These are phyloP conservation scores for Leptobrachium ailaonicum DNA, from an alignment of 2,113 vertebrate genomes.

Conservation along the genomic window DNA sequence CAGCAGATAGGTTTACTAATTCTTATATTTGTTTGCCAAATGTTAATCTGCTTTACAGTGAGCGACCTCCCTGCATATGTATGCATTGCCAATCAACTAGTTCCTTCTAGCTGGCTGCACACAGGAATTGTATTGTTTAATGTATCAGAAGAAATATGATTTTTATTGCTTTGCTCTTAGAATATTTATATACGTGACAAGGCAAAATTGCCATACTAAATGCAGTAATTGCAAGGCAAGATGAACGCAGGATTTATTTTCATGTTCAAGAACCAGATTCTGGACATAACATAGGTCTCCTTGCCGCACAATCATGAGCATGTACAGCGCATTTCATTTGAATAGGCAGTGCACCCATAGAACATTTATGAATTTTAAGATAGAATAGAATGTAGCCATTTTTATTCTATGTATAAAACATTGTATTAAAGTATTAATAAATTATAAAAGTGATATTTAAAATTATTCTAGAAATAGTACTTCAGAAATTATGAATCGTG, in stretches of 20 bases:
- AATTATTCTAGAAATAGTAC: too few relatives aligned
- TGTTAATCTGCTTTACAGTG: conserved; percentile 27
- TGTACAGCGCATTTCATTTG: too few relatives aligned
- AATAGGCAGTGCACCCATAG: too few relatives aligned
- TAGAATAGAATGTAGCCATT: too few relatives aligned
- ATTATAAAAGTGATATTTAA: too few relatives aligned
- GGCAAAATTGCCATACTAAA: conserved; percentile 9
- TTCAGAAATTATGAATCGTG: too few relatives aligned
- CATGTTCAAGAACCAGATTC: too few relatives aligned
- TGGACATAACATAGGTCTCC: too few relatives aligned
- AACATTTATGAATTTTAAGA: too few relatives aligned
- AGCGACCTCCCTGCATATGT: conserved; percentile 4
- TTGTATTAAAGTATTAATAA: too few relatives aligned
- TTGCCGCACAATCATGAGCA: too few relatives aligned
- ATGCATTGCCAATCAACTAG: conserved; percentile 19
- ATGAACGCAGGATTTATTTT: conserved; percentile 6
- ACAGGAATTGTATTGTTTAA: conserved; percentile 29
- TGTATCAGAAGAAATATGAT: conserved; percentile 30
- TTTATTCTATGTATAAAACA: too few relatives aligned
- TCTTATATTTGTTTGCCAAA: conserved; percentile 28
- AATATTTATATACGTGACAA: conserved; percentile 2
- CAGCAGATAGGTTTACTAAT: conserved; percentile 23
- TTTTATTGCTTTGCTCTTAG: conserved; percentile 30
- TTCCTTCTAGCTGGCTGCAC: conserved; percentile 7
- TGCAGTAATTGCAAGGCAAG: conserved; percentile 14